Conservation (phyloP, 2,888 invertebrate species). For the Criorhina ranunculi region DNA sequence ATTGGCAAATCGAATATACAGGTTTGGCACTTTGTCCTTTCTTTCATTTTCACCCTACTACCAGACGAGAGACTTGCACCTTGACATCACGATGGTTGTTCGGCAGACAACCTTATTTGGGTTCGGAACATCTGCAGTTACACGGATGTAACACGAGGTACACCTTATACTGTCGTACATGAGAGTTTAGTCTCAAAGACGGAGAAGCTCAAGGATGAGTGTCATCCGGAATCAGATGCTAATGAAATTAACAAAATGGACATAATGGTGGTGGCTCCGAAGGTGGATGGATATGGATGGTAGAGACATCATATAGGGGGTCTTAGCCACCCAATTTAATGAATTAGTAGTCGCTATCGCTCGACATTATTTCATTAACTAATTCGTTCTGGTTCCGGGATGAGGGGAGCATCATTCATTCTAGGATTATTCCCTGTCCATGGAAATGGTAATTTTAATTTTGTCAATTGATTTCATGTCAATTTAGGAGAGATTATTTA, state of each 20-base stretch:
- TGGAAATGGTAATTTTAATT: constrained; percentile 60
- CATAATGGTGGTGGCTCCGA: constrained; percentile 52
- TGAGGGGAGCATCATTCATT: constrained; percentile 18
- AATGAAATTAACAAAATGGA: constrained; percentile 76
- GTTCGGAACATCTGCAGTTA: constrained; percentile 54
- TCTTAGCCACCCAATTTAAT: constrained; percentile 77
- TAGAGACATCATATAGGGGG: constrained; percentile 28
- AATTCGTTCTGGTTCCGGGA: constrained; percentile 76
- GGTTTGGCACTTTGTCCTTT: constrained; percentile 15
- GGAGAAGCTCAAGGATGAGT: constrained; percentile 33
- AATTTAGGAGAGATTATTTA: background rate
- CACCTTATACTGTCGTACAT: constrained; percentile 19
- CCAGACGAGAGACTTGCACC: constrained; percentile 69
- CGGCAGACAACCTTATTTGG: constrained; percentile 12
- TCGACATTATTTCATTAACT: constrained; percentile 79
- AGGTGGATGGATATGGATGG: constrained; percentile 27
- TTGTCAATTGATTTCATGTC: constrained; percentile 60
- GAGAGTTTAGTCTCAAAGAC: background rate
- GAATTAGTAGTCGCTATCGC: constrained; percentile 78
- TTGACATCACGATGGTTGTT: constrained; percentile 61
- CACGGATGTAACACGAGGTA: constrained; percentile 49
- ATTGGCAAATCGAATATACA: constrained; percentile 68
- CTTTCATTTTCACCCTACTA: background rate
- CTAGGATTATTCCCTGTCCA: constrained; percentile 24
- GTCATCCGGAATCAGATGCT: constrained; percentile 68